phyloP scores from a whole-genome alignment of 2,888 invertebrate genomes.

The Scelioninae gen. 1 region DNA sequence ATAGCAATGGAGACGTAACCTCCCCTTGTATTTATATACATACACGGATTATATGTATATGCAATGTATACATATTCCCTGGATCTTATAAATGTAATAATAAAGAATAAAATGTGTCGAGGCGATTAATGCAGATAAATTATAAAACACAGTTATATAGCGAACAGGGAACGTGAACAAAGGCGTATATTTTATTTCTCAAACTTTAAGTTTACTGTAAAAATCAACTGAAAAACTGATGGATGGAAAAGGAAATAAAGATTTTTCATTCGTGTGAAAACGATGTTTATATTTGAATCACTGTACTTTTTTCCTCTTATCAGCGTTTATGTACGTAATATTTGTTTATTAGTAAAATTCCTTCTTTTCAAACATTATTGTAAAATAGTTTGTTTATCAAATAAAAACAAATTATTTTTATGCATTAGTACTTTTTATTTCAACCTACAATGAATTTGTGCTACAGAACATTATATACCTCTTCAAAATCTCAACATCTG shows the following conservation, averaged over 20 bases:
- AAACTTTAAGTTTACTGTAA: slow-evolving; percentile 73
- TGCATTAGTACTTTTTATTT: slow-evolving; percentile 41
- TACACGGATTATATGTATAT: slow-evolving; percentile 64
- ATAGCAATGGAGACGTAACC: slow-evolving; percentile 74
- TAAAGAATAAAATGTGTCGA: slow-evolving; percentile 46
- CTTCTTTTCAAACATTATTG: slow-evolving; percentile 52
- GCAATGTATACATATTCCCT: slow-evolving; percentile 68
- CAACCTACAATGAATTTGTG: neutral
- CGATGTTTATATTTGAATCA: slow-evolving; percentile 45
- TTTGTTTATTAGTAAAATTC: slow-evolving; percentile 50
- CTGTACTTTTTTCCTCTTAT: slow-evolving; percentile 56
- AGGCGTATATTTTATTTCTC: slow-evolving; percentile 79
- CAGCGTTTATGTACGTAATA: slow-evolving; percentile 34
- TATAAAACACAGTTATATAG: slow-evolving; percentile 66
- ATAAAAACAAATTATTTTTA: slow-evolving; percentile 66
- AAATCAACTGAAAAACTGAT: slow-evolving; percentile 53
- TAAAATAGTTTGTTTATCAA: slow-evolving; percentile 65
- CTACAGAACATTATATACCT: too few species aligned
- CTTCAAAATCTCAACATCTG: too few species aligned
- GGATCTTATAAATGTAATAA: slow-evolving; percentile 81
- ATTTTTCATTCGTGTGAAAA: slow-evolving; percentile 64
- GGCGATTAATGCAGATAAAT: slow-evolving; percentile 56
- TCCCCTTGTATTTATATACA: slow-evolving; percentile 78
- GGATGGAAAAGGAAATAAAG: slow-evolving; percentile 45
- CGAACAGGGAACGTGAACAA: slow-evolving; percentile 52